Evolutionary conservation across 1,140 invertebrate species (phyloP).

Genomic region (Ganaspis sp.): DNA sequence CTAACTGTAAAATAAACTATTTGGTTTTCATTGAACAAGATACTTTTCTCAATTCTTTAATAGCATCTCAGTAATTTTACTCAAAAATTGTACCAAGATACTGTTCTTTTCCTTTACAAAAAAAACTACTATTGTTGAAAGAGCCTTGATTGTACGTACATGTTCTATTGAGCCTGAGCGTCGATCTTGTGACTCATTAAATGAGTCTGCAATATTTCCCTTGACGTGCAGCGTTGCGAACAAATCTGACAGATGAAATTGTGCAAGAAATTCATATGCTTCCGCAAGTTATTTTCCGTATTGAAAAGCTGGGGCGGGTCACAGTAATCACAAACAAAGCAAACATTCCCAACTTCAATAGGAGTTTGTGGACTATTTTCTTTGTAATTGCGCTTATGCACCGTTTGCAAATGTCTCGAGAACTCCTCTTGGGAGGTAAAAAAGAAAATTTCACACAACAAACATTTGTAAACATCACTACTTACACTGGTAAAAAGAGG

Average conservation of each 20-base stretch:
- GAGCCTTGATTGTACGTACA: not conserved
- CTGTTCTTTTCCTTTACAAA: not conserved
- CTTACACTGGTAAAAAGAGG: not conserved
- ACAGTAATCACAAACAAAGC: constrained; percentile 47
- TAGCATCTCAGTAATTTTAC: too few relatives aligned
- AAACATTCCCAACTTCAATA: not conserved
- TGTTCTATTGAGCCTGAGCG: not conserved
- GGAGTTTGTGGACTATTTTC: not conserved
- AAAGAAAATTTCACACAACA: not conserved
- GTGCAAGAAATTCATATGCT: constrained; percentile 43
- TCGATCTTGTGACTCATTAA: not conserved
- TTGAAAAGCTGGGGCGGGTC: constrained; percentile 33
- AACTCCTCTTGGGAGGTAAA: not conserved
- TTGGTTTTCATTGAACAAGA: too few relatives aligned
- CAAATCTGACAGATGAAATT: constrained; percentile 42
- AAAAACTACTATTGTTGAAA: not conserved
- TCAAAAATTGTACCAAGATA: too few relatives aligned
- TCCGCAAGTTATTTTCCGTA: constrained; percentile 11
- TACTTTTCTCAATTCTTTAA: too few relatives aligned
- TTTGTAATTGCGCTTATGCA: not conserved
- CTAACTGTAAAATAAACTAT: too few relatives aligned
- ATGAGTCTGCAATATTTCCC: constrained; percentile 21
- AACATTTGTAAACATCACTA: not conserved
- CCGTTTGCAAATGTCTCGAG: not conserved
- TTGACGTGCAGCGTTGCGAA: constrained; percentile 37